Conservation (phyloP, 2,797 vertebrate species). For the Sandelia bainsii region DNA sequence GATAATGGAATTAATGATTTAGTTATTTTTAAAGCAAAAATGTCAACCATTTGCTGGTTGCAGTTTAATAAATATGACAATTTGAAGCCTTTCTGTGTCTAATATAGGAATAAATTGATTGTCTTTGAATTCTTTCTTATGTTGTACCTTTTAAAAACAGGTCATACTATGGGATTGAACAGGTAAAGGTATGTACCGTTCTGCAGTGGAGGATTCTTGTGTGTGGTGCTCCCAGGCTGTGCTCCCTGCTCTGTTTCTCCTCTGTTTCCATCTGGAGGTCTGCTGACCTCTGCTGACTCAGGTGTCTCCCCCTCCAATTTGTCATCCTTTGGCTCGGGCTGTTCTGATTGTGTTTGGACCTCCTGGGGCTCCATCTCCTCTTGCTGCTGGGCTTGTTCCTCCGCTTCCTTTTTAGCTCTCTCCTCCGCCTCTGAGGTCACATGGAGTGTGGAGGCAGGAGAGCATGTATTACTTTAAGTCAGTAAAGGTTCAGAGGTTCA, state of each 20-base stretch:
- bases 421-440: slow-evolving; percentile 87
- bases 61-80: no score
- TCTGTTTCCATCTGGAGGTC: slow-evolving; percentile 56
- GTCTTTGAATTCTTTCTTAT: no score
- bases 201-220: slow-evolving; percentile 74
- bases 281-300: slow-evolving; percentile 55
- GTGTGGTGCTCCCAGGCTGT: slow-evolving; percentile 46
- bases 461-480: slow-evolving; percentile 13
- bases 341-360: slow-evolving; percentile 59
- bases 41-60: no score
- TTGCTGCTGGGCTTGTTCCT: slow-evolving; percentile 77
- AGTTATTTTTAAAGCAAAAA: no score
- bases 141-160: neutral
- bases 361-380: slow-evolving; percentile 82
- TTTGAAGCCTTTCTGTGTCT: no score
- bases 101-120: no score
- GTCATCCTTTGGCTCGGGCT: slow-evolving; percentile 72
- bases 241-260: slow-evolving; percentile 50
- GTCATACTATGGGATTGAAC: neutral
- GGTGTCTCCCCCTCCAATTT: slow-evolving; percentile 53
- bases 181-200: slow-evolving; percentile 82
- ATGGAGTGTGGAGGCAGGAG: slow-evolving; percentile 18
- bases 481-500: neutral
- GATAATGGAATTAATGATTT: no score
- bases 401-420: slow-evolving; percentile 77